Evolutionary conservation across 2,113 vertebrate species (phyloP).

Genomic region (Cyprinus carpio): DNA sequence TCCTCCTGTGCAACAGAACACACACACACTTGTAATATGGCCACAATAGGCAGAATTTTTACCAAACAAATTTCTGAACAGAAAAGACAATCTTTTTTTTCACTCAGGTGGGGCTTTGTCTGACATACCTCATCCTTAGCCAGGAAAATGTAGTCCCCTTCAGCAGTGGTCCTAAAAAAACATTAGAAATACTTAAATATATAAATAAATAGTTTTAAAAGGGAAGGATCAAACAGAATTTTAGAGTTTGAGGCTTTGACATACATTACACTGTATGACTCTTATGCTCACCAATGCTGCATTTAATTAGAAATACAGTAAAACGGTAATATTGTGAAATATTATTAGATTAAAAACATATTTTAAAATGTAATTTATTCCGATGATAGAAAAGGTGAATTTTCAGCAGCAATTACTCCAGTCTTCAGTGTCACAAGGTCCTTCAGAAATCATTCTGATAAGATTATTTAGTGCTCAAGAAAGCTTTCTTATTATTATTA

Average conservation of each 20-base stretch:
- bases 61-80: neutral
- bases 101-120: neutral
- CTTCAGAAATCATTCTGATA: neutral
- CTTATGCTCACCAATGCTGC: neutral
- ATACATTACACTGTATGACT: neutral
- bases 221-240: neutral
- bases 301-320: neutral
- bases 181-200: constrained; percentile 22
- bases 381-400: too few relatives aligned
- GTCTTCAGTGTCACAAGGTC: neutral
- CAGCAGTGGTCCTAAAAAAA: constrained; percentile 80
- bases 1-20: constrained; percentile 67
- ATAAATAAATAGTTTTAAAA: neutral
- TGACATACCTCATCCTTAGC: constrained; percentile 92
- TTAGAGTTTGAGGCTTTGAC: neutral
- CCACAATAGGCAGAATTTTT: neutral
- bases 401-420: neutral
- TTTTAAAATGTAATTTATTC: neutral
- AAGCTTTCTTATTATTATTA: neutral
- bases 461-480: neutral
- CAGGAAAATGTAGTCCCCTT: constrained; percentile 88
- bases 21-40: constrained; percentile 8
- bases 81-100: neutral
- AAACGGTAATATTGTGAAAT: neutral
- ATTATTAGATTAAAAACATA: neutral